Base-by-base conservation (phyloP, 2,888 invertebrate genomes). In the Sminthurinus aureus region DNA sequence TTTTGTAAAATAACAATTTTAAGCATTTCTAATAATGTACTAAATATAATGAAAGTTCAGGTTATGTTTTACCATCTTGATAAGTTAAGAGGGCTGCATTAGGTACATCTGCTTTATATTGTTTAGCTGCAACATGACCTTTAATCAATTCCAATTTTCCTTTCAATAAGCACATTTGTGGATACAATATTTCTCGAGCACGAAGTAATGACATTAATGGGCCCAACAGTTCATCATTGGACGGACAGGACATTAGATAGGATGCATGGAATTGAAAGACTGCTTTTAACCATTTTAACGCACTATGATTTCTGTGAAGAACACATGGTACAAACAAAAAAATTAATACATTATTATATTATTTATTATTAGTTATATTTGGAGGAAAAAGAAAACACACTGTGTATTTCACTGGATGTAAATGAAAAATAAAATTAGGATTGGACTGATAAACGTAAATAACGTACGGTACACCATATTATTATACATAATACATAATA, bases 141-240 rank as follows among this genome's bases (percentile, higher is more conserved):
- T 92, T 90, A 69, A 94, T 90, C 51, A 94, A 91, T 86, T 93
- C 92, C 66, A 94, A 90, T 76, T 93, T 92, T 8, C 94, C 94
- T 88, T 92, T 91, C 81, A 94, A 90, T 88, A 91, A 91, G 75
- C 92, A 92, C 84, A 94, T 89, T 75, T 92, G 92, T 3, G 91
- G 90, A 80, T 93, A 90, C 38, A 93, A 89, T 18, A 90, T 90
- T 77, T 93, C 90, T 87, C 93, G 90, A 9, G 91, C 91, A 87
- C 93, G 92, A 85, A 94, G 92, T 73, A 92, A 91, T 85, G 92
- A 92, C 88, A 93, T 90, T 85, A 93, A 90, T 3, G 93, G 92
- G 15, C 91, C 91, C 75, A 94, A 90, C 18, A 92, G 89, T 58
- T 93, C 92, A 9, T 92, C 90, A 58, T 93, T 90, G 81, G 93